Conservation (phyloP, 1,140 invertebrate genomes). For the Pissodes strobi region DNA sequence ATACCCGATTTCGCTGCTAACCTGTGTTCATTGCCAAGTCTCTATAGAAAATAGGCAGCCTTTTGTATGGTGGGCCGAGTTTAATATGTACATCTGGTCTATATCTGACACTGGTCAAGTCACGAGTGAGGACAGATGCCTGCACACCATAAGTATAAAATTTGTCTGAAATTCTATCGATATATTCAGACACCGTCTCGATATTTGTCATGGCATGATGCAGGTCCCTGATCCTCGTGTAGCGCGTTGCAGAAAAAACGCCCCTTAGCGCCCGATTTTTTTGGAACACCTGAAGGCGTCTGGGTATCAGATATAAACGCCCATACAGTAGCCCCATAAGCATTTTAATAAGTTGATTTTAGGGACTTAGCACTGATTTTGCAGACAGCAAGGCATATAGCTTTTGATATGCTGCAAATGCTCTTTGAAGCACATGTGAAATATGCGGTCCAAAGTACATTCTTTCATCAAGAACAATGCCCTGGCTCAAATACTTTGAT, state of each 20-base stretch:
- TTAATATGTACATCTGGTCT: background rate
- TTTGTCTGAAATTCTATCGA: too few relatives aligned
- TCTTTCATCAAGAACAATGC: background rate
- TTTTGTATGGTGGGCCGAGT: background rate
- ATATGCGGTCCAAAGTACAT: background rate
- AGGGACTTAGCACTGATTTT: background rate
- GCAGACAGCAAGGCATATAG: background rate
- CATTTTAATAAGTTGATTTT: background rate
- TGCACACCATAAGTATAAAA: too few relatives aligned
- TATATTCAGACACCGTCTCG: background rate
- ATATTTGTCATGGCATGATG: background rate
- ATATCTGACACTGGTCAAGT: background rate
- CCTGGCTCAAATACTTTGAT: background rate
- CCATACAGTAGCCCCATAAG: background rate
- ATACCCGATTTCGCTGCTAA: too few relatives aligned
- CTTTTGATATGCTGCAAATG: background rate
- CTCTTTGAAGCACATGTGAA: background rate
- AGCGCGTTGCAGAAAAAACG: background rate
- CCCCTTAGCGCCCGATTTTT: too few relatives aligned
- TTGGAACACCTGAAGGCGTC: background rate
- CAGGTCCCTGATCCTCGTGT: background rate
- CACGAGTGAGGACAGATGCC: background rate
- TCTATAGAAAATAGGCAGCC: background rate
- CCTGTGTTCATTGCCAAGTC: too few relatives aligned
- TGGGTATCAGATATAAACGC: background rate